Conservation (phyloP, 2,797 vertebrate genomes). For the Acanthopagrus latus region DNA sequence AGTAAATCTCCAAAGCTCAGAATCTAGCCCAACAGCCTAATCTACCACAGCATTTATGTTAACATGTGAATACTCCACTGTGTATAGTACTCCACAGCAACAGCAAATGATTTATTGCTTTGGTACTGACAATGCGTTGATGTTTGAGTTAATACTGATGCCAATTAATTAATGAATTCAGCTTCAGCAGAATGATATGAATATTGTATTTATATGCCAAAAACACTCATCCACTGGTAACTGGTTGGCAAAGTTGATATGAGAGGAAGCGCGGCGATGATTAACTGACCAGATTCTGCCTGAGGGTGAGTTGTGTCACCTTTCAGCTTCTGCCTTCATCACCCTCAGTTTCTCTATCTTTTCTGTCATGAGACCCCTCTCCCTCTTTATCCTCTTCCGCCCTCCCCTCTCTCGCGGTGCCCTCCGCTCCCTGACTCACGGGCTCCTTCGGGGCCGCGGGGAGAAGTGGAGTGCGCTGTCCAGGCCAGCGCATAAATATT, state of each 20-base stretch:
- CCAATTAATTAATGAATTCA: not conserved
- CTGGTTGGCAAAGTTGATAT: too few species aligned
- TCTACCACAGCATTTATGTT: conserved; percentile 16
- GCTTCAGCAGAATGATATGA: too few species aligned
- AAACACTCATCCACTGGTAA: not conserved
- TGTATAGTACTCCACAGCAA: not conserved
- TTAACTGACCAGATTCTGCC: conserved; percentile 24
- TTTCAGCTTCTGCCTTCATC: conserved; percentile 11
- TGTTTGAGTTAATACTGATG: not conserved
- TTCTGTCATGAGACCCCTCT: conserved; percentile 22
- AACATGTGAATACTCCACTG: conserved; percentile 15
- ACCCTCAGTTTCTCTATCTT: not conserved
- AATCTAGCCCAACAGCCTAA: conserved; percentile 21
- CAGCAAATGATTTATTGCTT: conserved; percentile 11
- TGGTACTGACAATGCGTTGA: conserved; percentile 14
- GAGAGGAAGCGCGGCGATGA: not conserved
- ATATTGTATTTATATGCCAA: not conserved
- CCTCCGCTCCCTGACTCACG: conserved; percentile 66
- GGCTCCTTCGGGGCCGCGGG: conserved; percentile 65
- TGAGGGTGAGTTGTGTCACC: conserved; percentile 36
- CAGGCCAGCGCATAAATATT: conserved; percentile 78
- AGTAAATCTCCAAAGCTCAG: conserved; percentile 10
- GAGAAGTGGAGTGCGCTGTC: conserved; percentile 60
- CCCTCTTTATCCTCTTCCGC: conserved; percentile 28
- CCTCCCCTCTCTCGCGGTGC: conserved; percentile 30